Percentiles rank a stretch among this genome's conserved stretches.
Conservation (phyloP, 2,888 invertebrate species). For the Morpho achilles region DNA sequence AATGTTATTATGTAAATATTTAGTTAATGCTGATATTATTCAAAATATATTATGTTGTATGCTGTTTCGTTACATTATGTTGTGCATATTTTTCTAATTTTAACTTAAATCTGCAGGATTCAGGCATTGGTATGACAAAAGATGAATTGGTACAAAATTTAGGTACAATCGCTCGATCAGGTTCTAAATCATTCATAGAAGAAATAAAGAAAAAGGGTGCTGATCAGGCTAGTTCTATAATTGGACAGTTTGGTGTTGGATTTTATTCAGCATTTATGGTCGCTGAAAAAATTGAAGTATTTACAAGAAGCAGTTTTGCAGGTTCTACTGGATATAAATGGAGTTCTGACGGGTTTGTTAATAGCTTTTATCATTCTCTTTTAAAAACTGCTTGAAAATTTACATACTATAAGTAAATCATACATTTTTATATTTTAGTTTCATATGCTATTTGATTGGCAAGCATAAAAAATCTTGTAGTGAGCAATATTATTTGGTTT, state of each 20-base stretch:
- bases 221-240: conserved; percentile 85
- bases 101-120: conserved; percentile 80
- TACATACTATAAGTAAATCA: no score
- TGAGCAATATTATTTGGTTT: no score
- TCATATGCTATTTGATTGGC: no score
- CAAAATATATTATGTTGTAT: not conserved
- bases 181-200: conserved; percentile 95
- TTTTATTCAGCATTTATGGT: conserved; percentile 99
- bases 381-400: no score
- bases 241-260: conserved; percentile 99
- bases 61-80: not conserved
- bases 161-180: conserved; percentile 97
- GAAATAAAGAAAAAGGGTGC: conserved; percentile 85
- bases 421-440: no score
- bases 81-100: not conserved
- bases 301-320: conserved; percentile 83
- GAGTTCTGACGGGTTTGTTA: conserved; percentile 91
- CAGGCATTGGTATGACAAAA: conserved; percentile 96
- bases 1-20: not conserved
- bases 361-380: no score
- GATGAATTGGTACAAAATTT: conserved; percentile 94
- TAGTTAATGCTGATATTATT: not conserved
- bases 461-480: no score
- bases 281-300: conserved; percentile 96
- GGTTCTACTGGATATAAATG: conserved; percentile 89